Base-by-base conservation (phyloP, 2,888 invertebrate species). In the Ichneumoninae sp. region DNA sequence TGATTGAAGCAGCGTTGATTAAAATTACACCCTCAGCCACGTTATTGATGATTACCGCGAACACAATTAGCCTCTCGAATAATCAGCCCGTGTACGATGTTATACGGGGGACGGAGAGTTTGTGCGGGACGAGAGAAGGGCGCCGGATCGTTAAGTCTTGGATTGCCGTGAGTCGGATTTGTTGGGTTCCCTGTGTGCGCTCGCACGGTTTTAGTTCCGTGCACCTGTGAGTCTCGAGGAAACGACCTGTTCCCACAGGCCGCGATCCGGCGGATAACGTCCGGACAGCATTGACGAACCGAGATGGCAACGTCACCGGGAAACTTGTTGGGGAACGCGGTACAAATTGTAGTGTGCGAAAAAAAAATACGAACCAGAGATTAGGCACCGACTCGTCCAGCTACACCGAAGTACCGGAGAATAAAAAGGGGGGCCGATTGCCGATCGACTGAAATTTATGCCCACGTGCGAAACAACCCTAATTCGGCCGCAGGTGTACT, bases 191-290 rank as follows among this genome's bases (percentile, higher is more conserved):
- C n/a, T 44, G 65, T 68, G 19, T 57, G 33, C 54, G 33, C 50
- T 54, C 26, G 40, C 19, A 16, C 57, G 44, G 22, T 66, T 44
- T 63, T n/a, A 19, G 60, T 68, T 30, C 7, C 44, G 40, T 54
- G 52, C 80, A 70, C 81, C 83, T 74, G 76, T 77, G 80, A 74
- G 68, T 40, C 16, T n/a, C 66, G 44, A 50, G 30, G 66, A 80
- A 83, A 60, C 74, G 74, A 86, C 85, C 85, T 83, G 86, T 86
- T 86, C 86, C 85, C 86, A 85, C 83, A 78, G 57, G 19, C 73
- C 63, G 52, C 19, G 30, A 76, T 66, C 60, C 63, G 19, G 52
- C 65, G 60, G 68, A 73, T 60, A 74, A 68, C 74, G 63, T 83
- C 50, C 44, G 73, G 10, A 79, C 63, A 69, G 47, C 54, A 54